Evolutionary conservation across 2,888 invertebrate genomes (phyloP), one percentile per base, ranked within the genome.

Genomic region (Catocala fraxini): DNA sequence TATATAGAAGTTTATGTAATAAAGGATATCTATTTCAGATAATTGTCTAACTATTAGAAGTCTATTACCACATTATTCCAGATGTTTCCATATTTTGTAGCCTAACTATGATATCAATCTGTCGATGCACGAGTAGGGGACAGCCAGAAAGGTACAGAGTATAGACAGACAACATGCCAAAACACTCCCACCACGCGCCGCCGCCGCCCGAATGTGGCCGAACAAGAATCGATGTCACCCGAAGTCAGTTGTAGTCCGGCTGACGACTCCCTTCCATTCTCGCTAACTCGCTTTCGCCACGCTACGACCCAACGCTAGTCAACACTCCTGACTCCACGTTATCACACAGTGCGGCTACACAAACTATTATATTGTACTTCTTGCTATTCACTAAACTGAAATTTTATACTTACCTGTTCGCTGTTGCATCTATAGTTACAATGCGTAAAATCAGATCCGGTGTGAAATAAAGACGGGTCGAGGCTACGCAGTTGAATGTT

Each of bases 401-500:
- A 72, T 2, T 39, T 9, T 7, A 39, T 6, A 39, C 35, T 39
- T 67, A 68, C 61, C 59, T 68, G 62, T 65, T 71, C 68, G 61
- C 66, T 65, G 61, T 59, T 67, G 43, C 12, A 63, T 7, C 13
- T 49, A 68, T 69, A 71, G 75, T 89, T 82, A 93, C 80, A 90
- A 93, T 93, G 93, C 85, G 77, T 80, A 91, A 91, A 90, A 84
- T 94, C 83, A 83, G 93, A 68, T 94, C 94, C 62, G 94, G 94
- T 72, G 94, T 94, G 75, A 94, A 94, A 88, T 94, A 93, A 84
- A 77, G 45, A 71, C 75, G 71, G 61, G 71, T 58, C 65, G 65
- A 68, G 67, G 58, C 51, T 59, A 75, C 66, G 64, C 63, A 63
- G 63, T 63, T 67, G 35, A 68, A 75, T 74, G 62, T 77, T 77